These are phyloP conservation scores for Corythaixoides concolor DNA, from an alignment of 2,113 vertebrate species.

Conservation along the genomic window DNA sequence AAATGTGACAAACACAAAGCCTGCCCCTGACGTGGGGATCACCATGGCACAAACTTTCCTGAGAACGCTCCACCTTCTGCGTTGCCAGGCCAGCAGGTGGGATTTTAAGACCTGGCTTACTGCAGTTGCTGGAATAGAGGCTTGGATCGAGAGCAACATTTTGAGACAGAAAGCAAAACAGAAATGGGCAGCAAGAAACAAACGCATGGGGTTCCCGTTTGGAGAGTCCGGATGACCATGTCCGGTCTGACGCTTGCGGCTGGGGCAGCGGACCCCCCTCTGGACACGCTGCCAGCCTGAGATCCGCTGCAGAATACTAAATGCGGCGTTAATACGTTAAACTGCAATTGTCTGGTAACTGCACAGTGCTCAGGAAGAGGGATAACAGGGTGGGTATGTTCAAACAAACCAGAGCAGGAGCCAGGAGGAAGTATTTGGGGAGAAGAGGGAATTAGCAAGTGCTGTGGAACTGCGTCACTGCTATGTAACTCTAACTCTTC, in stretches of 20 bases:
- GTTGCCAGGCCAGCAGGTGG: background rate
- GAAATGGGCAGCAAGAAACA: background rate
- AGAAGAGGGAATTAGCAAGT: conserved; percentile 55
- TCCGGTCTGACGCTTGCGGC: background rate
- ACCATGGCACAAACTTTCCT: background rate
- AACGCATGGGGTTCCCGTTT: background rate
- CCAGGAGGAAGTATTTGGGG: conserved; percentile 34
- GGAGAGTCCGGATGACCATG: background rate
- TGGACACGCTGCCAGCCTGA: background rate
- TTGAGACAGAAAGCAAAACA: background rate
- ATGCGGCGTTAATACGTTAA: background rate
- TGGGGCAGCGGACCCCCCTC: background rate
- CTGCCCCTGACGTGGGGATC: background rate
- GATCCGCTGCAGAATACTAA: background rate
- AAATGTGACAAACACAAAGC: background rate
- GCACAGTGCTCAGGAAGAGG: background rate
- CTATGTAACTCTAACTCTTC: conserved; percentile 51
- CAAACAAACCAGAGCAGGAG: background rate
- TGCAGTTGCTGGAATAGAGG: background rate
- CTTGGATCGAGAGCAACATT: background rate
- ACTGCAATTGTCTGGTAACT: background rate
- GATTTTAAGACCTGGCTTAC: background rate
- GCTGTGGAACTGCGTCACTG: conserved; percentile 27
- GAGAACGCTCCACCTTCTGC: fast-evolving
- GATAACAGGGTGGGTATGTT: background rate